Base-by-base conservation (phyloP, 1,140 invertebrate species). In the Leptopilina clavipes region DNA sequence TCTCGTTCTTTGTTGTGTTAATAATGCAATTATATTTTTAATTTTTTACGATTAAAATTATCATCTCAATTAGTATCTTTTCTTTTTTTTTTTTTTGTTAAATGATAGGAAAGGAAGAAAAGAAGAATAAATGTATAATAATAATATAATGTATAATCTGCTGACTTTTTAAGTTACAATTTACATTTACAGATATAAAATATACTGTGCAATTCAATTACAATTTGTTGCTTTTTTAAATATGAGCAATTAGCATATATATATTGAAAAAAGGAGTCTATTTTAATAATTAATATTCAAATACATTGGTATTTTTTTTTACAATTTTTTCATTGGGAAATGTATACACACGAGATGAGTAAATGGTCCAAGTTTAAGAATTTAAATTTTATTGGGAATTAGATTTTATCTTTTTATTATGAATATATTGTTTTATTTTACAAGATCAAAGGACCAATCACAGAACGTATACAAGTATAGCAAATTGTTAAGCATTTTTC, bases 401-500 rank as follows among this genome's bases (percentile, higher is more conserved):
- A 17, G 14, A 10, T 52, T 52, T 31, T 59, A 59, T 65, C 5
- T 31, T 14, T 65, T 31, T 31, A 3, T 31, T 25, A n/a, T n/a
- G n/a, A n/a, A n/a, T 59, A 31, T 31, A 31, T 19, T 25, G 3
- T 8, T 59, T 65, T 22, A 17, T 17, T 52, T 37, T 65, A 65
- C 22, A 65, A 65, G 22, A 74, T 70, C 75, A 76, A 52, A 65
- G 19, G 72, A 75, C 74, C 70, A 73, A 37, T 71, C 71, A 56
- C 77, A 52, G 54, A 1, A 70, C 19, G 37, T 59, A 74, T 74
- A 76, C 75, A 74, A 79, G 56, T 74, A n/a, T n/a, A 52, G 17
- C 43, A 59, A 73, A 44, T 43, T 76, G 65, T n/a, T 6, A 14
- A 31, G n/a, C 71, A 48, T 37, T 48, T 71, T 19, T 48, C 31